Base-by-base conservation (phyloP, 2,888 invertebrate genomes). In the Lepas anatifera region DNA sequence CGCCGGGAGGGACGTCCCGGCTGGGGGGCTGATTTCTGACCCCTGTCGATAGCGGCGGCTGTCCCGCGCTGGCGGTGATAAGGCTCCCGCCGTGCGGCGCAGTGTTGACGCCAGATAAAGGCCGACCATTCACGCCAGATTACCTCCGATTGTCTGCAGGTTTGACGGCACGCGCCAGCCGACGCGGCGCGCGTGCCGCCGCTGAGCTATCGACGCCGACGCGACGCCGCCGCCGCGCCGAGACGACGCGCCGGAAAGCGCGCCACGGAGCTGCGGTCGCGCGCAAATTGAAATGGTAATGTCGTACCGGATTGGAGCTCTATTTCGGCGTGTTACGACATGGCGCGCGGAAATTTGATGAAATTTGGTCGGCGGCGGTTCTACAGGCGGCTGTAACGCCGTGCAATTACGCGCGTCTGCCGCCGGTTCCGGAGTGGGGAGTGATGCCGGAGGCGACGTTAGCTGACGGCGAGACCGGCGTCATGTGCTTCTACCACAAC, bases 21-120 rank as follows among this genome's bases (percentile, higher is more conserved):
- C 41, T 10, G 4, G 11, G 58, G 58, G 58, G 32, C 58, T 25
- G 58, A 58, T 35, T 58, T 32, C 35, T 58, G 58, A 35, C 58
- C 58, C 52, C 35, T 18, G 22, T 7, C 32, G 3, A 18, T 18
- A 35, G 22, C 11, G 11, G 35, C 7, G 22, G 58, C 35, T 58
- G 11, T 22, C 58, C 35, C 58, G 58, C 35, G n/a, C 25, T 18
- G 32, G 35, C 35, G 3, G 22, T 7, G 58, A 58, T 58, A 58
- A 22, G 58, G 22, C 58, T 22, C 35, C 58, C 35, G 58, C 13
- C 32, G 58, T 35, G 58, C 35, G 58, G 29, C 35, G 58, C 58
- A 8, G 58, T 58, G 58, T 58, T 58, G 58, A 58, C 58, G 58
- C 58, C 58, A 58, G 58, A 58, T 58, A 58, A 58, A 58, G 58